Evolutionary conservation across 2,113 vertebrate species (phyloP).

Genomic region (Notothenia coriiceps): DNA sequence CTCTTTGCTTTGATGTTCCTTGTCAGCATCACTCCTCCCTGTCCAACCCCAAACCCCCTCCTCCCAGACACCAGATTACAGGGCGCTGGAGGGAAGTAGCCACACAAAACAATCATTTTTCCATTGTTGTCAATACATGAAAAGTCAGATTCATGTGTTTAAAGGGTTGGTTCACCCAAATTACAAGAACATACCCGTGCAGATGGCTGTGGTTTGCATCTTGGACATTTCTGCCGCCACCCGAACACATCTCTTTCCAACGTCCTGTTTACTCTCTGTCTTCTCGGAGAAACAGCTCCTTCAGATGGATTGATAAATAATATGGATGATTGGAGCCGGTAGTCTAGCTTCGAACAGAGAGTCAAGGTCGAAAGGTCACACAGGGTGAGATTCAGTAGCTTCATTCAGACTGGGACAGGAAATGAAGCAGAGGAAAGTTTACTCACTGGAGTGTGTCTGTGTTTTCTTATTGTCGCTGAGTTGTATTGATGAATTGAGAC

Average conservation of each 20-base stretch:
- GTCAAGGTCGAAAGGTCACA: slow-evolving; percentile 30
- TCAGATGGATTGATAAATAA: not conserved
- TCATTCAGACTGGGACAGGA: slow-evolving; percentile 18
- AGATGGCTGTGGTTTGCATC: not conserved
- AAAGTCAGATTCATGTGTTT: not conserved
- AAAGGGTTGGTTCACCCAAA: not conserved
- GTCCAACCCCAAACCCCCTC: not conserved
- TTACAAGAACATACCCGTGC: not conserved
- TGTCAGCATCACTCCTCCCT: slow-evolving; percentile 65
- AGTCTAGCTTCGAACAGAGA: not conserved
- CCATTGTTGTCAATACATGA: slow-evolving; percentile 13
- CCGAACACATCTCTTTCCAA: slow-evolving; percentile 1
- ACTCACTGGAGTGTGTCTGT: not conserved
- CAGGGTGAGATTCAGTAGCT: slow-evolving; percentile 1
- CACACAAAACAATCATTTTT: slow-evolving; percentile 63
- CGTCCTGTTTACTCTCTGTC: slow-evolving; percentile 1
- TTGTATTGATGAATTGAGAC: not conserved
- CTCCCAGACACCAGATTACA: slow-evolving; percentile 66
- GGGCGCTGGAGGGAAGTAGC: slow-evolving; percentile 35
- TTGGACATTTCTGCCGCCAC: not conserved
- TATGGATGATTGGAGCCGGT: slow-evolving; percentile 4
- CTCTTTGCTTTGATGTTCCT: slow-evolving; percentile 71
- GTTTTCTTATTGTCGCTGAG: not conserved
- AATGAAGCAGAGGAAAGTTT: not conserved
- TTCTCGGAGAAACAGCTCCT: slow-evolving; percentile 2